A percentile compares a stretch with the other conserved stretches of the same genome.
Conservation (phyloP, 2,113 vertebrate species). For the Caranx melampygus region DNA sequence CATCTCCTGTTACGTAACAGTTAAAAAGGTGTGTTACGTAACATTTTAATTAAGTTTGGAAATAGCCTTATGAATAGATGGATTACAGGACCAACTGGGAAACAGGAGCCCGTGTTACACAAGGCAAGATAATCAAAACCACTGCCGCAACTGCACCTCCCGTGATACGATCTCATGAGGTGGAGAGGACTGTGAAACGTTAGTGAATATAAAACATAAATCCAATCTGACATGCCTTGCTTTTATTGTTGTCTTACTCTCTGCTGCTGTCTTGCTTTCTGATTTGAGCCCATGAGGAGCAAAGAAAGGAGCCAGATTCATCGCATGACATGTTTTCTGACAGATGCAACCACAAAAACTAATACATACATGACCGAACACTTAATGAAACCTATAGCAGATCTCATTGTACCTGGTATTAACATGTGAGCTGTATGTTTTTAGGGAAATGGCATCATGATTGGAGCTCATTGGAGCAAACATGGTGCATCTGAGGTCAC, state of each 20-base stretch:
- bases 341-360: background rate
- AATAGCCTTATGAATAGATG: constrained; percentile 12
- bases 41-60: background rate
- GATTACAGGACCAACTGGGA: constrained; percentile 3
- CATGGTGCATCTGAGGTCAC: background rate
- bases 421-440: background rate
- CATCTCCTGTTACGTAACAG: background rate
- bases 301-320: no score
- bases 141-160: background rate
- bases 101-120: constrained; percentile 23
- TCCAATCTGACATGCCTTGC: background rate
- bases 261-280: background rate
- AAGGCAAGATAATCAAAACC: constrained; percentile 30
- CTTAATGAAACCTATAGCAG: background rate
- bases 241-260: background rate
- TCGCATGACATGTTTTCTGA: background rate
- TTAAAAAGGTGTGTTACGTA: constrained; percentile 4
- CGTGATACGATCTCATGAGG: constrained; percentile 21
- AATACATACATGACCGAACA: background rate
- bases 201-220: background rate
- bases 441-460: no score
- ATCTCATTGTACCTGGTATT: background rate
- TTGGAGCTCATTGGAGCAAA: background rate
- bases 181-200: background rate
- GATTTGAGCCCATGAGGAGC: background rate